Evolutionary conservation across 2,888 invertebrate species (phyloP), one percentile per base, ranked within the genome.

Genomic region (Dolomedes plantarius): DNA sequence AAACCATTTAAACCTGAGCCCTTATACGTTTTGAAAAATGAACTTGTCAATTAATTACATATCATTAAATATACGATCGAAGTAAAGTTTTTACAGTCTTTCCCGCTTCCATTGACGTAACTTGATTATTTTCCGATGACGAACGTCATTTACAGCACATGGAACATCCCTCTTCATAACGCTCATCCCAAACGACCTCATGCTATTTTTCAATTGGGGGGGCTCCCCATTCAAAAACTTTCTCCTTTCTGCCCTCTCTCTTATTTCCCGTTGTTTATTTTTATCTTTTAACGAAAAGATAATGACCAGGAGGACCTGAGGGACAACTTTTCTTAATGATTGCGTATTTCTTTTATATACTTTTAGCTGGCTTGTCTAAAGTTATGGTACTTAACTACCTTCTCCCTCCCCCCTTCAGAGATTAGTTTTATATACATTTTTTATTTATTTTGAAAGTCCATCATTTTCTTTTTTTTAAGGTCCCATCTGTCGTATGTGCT

Each of bases 301-400:
- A 83, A 77, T 83, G 77, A 83, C 76, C 50, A 32, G 56, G 72
- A 72, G 36, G 67, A 83, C 82, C 75, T 31, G 19, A 71, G 65
- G 72, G 76, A 83, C 83, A 65, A 82, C 75, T 82, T 72, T 77
- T 65, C 76, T 77, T 83, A 83, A 83, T 77, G 83, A 83, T 71
- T 71, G 28, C 64, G 75, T 46, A 82, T 36, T 75, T 83, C 83
- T 72, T 83, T 77, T 77, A 74, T 74, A 68, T 39, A 74, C 76
- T 75, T 81, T 62, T 72, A 80, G 67, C 67, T 50, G 28, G 80
- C 72, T 74, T 75, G 75, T 82, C 75, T 68, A 76, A 82, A 82
- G 75, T 82, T 82, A 82, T 82, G 75, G 71, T 75, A 82, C 82
- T 83, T 77, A 77, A 65, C 77, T 83, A 65, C 71, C 36, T n/a